Conservation (phyloP, 2,113 vertebrate genomes). For the Labeo catla region DNA sequence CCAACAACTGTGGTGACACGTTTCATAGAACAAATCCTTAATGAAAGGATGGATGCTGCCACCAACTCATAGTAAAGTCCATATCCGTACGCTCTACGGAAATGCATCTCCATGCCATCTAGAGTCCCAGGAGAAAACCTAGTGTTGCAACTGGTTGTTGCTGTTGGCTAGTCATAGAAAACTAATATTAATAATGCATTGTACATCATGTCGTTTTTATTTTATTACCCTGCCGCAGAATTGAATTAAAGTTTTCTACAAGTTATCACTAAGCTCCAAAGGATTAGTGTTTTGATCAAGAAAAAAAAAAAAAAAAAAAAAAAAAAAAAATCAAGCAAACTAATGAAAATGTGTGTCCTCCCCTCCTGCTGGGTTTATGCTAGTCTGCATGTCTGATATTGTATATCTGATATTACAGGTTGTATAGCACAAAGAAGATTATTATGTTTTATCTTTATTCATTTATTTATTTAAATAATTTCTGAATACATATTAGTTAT, state of each 20-base stretch:
- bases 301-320: neutral
- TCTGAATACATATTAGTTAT: conserved; percentile 19
- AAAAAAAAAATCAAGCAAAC: neutral
- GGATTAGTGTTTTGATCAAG: neutral
- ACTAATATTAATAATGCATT: neutral
- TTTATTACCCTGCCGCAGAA: neutral
- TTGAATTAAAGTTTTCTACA: neutral
- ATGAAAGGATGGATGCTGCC: neutral
- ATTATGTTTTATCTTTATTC: neutral
- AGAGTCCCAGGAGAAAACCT: neutral
- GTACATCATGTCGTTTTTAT: neutral
- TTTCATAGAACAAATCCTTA: neutral
- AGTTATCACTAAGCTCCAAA: neutral
- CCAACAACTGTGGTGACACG: neutral
- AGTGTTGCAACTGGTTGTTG: neutral
- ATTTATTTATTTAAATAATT: neutral
- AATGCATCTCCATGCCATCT: neutral
- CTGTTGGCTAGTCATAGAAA: neutral
- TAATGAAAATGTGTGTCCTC: neutral
- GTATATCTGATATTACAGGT: conserved; percentile 20
- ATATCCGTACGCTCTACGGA: neutral
- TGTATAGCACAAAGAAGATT: conserved; percentile 50
- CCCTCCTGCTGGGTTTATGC: conserved; percentile 14
- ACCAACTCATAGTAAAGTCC: neutral
- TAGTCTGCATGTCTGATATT: conserved; percentile 30